These are phyloP conservation scores for Chitala chitala DNA, from an alignment of 2,113 vertebrate species.

Conservation along the genomic window DNA sequence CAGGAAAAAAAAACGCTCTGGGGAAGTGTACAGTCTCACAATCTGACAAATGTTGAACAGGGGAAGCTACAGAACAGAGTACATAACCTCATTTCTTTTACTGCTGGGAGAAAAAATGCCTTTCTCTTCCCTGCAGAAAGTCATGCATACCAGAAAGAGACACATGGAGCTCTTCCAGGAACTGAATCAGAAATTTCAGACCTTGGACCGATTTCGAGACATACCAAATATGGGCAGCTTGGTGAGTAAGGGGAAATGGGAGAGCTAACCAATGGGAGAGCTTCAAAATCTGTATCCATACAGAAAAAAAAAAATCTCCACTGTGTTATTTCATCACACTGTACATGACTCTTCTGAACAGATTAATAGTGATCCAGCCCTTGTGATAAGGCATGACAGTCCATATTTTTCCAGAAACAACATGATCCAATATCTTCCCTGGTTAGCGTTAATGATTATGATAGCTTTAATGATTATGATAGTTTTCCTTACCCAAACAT, in stretches of 20 bases:
- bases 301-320: too few species aligned
- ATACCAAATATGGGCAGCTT: slow-evolving; percentile 98
- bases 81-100: slow-evolving; percentile 57
- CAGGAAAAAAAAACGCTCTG: not conserved
- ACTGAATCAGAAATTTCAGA: slow-evolving; percentile 99
- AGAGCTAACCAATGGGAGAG: not conserved
- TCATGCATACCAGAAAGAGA: slow-evolving; percentile 99
- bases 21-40: slow-evolving; percentile 28
- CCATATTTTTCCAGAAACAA: too few species aligned
- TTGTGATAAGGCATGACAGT: too few species aligned
- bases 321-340: too few species aligned
- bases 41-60: slow-evolving; percentile 42
- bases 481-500: too few species aligned
- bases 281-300: slow-evolving; percentile 43
- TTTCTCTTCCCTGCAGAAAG: slow-evolving; percentile 87
- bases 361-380: not conserved
- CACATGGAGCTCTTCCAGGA: slow-evolving; percentile 99
- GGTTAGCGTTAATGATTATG: too few species aligned
- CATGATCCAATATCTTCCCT: too few species aligned
- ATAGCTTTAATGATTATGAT: too few species aligned
- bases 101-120: slow-evolving; percentile 56
- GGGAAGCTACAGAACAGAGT: slow-evolving; percentile 51
- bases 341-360: not conserved
- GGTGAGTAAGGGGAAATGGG: slow-evolving; percentile 80
- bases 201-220: slow-evolving; percentile 99